Percentiles rank a stretch among this genome's conserved stretches.
phyloP scores from a whole-genome alignment of 2,797 vertebrate genomes.

The Channa striata region DNA sequence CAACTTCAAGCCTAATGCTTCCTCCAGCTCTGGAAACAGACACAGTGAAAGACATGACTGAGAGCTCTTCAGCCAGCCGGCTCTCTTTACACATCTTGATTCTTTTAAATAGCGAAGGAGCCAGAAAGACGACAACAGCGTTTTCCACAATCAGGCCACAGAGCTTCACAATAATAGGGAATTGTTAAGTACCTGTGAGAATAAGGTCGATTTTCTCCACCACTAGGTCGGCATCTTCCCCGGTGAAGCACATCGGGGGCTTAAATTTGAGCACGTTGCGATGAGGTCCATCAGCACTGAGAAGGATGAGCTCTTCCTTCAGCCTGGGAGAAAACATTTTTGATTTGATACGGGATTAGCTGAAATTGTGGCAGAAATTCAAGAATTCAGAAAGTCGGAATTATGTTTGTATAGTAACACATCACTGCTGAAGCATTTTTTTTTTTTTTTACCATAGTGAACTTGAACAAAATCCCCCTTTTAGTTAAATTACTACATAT shows the following conservation, averaged over 20 bases:
- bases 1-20: constrained; percentile 70
- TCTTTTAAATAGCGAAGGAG: constrained; percentile 2
- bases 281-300: constrained; percentile 95
- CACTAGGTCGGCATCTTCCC: constrained; percentile 87
- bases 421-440: no score
- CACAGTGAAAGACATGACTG: background rate
- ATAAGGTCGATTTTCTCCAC: constrained; percentile 89
- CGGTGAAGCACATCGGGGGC: constrained; percentile 95
- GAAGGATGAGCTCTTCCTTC: constrained; percentile 90
- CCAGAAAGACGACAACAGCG: background rate
- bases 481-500: background rate
- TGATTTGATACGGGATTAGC: background rate
- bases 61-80: background rate
- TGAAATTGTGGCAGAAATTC: no score
- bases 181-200: constrained; percentile 86
- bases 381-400: no score
- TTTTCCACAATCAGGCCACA: background rate
- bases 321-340: constrained; percentile 80
- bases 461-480: no score
- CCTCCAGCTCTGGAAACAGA: constrained; percentile 87
- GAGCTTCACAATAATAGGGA: background rate
- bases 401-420: no score
- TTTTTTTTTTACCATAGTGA: no score
- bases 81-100: constrained; percentile 15
- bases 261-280: constrained; percentile 97